Base-by-base conservation (phyloP, 2,113 vertebrate genomes). In the Corythoichthys intestinalis region DNA sequence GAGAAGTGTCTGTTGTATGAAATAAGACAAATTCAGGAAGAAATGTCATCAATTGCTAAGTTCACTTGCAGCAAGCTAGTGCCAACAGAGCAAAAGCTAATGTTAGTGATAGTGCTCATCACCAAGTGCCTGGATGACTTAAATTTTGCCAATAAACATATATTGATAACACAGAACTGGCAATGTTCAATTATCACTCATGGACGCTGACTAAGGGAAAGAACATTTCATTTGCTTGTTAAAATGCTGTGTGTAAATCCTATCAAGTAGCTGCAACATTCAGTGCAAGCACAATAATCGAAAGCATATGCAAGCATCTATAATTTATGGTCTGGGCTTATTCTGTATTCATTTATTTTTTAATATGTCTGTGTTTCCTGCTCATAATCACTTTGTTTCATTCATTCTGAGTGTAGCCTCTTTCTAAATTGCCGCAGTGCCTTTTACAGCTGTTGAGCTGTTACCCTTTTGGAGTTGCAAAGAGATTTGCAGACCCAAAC, bases 351-450 rank as follows among this genome's bases (percentile, higher is more conserved):
- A 28, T 8, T 48, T 4, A 53, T 34, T 49, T 66, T 80, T 70
- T 54, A 72, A 35, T 57, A 54, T 56, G 58, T 11, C 49, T 10
- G 3, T 66, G 50, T 50, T 66, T 47, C 66, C 49, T 58, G 15
- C 73, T 10, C 63, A 17, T 52, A 38, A 34, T 60, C 52, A 57
- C 50, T 79, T 52, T 49, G 44, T 76, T 80, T 81, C 78, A 83
- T 76, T 75, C 58, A 76, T 74, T 73, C 75, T 81, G 75, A 77
- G 80, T 84, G 70, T 81, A 71, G 54, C 49, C 37, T 67, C 52
- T 54, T 13, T 63, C 69, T 71, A 46, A 75, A 59, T 70, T 65
- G 35, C 59, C 60, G 37, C 64, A 53, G 75, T 6, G 41, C 54
- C 4, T 4, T 34, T 44, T 76, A 75, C 77, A 83, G 73, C 76